phyloP scores from a whole-genome alignment of 2,113 vertebrate species.

The Malaclemys terrapin region DNA sequence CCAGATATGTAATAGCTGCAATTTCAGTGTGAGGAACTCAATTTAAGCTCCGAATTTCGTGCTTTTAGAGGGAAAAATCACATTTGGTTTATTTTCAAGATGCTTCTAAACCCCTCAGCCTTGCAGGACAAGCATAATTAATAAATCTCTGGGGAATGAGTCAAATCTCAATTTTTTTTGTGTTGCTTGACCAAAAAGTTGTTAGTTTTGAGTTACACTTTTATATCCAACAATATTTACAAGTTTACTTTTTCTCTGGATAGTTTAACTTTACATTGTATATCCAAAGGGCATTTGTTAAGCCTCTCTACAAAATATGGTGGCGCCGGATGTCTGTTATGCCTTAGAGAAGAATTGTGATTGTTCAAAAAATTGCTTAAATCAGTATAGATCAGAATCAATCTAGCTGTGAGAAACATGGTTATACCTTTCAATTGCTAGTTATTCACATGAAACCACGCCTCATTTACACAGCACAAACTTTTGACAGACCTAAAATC shows the following conservation, averaged over 20 bases:
- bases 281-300: neutral
- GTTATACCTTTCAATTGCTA: constrained; percentile 17
- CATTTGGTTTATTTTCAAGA: neutral
- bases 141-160: neutral
- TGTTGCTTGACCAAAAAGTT: neutral
- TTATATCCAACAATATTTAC: neutral
- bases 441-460: neutral
- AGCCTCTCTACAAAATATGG: neutral
- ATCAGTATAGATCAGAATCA: constrained; percentile 33
- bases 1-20: neutral
- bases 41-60: neutral
- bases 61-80: neutral
- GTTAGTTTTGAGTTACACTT: neutral
- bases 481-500: neutral
- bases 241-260: neutral
- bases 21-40: neutral
- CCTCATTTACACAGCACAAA: neutral
- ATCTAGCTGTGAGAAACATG: constrained; percentile 11
- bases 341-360: constrained; percentile 1
- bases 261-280: neutral
- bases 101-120: neutral
- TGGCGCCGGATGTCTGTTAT: neutral
- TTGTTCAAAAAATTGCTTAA: constrained; percentile 8
- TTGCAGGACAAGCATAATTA: neutral
- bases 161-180: neutral